Evolutionary conservation across 64 coral and sea anemone genomes (phyloP).

Genomic region (Astreopora myriophthalma): DNA sequence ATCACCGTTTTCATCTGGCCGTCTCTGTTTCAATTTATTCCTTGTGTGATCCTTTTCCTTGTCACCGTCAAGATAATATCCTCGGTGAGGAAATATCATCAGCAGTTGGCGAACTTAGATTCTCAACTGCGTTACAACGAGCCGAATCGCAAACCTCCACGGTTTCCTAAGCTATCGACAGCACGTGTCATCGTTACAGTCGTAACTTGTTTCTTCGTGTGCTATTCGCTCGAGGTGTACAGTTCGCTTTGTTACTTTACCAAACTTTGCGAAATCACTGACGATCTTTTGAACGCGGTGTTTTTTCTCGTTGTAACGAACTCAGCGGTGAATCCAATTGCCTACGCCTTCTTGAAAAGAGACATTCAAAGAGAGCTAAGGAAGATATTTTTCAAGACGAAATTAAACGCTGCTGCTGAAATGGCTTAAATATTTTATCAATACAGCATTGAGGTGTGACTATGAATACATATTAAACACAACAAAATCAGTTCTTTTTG

Average conservation of each 20-base stretch:
- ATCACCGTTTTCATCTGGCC: slow-evolving; percentile 12
- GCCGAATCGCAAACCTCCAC: background rate
- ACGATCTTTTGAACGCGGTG: background rate
- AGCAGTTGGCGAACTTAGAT: background rate
- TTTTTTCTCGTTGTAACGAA: slow-evolving; percentile 24
- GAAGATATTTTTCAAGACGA: background rate
- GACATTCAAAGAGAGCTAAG: slow-evolving; percentile 9
- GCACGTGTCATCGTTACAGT: slow-evolving; percentile 18
- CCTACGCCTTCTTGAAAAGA: slow-evolving; percentile 32
- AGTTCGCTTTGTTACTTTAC: slow-evolving; percentile 18
- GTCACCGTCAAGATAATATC: background rate
- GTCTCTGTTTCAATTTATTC: slow-evolving; percentile 21
- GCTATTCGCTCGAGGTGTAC: slow-evolving; percentile 9
- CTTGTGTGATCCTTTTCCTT: background rate
- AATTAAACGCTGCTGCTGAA: background rate
- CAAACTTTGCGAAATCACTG: background rate
- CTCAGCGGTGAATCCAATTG: slow-evolving; percentile 10
- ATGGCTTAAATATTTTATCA: background rate
- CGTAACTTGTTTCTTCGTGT: background rate
- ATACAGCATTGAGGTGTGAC: too few relatives aligned
- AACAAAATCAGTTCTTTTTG: too few relatives aligned
- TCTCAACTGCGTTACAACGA: background rate
- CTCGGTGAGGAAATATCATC: background rate
- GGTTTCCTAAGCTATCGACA: background rate
- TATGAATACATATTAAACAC: too few relatives aligned